Percentiles rank a stretch among this genome's conserved stretches.
Conservation (phyloP, 1,140 invertebrate species). For the Zaprionus kolodkinae region DNA sequence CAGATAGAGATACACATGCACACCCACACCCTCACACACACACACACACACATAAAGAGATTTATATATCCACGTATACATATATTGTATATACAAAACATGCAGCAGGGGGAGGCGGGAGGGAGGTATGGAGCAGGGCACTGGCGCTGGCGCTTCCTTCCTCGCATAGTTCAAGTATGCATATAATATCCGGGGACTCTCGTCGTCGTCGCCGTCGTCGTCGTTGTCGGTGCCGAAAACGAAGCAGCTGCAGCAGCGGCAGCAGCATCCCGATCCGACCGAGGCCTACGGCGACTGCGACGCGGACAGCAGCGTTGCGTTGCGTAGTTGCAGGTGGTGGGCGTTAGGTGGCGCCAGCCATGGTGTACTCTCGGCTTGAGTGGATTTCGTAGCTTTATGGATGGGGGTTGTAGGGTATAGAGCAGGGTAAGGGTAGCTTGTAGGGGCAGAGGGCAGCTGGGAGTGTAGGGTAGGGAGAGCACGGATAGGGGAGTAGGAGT, state of each 20-base stretch:
- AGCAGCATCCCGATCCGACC: conserved; percentile 37
- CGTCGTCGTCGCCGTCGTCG: conserved; percentile 33
- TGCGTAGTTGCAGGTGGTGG: conserved; percentile 35
- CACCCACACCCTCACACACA: conserved; percentile 8
- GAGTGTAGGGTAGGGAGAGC: not conserved
- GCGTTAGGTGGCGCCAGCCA: not conserved
- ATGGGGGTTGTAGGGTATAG: not conserved
- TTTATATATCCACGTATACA: conserved; percentile 58
- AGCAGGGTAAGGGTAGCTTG: no score
- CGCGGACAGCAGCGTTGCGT: conserved; percentile 53
- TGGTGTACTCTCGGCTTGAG: conserved; percentile 52
- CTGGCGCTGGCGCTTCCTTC: conserved; percentile 61
- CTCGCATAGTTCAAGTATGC: conserved; percentile 81
- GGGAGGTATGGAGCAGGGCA: not conserved
- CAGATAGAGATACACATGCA: conserved; percentile 49
- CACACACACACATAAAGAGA: conserved; percentile 7
- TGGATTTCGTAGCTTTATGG: conserved; percentile 50
- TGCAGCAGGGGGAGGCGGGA: conserved; percentile 16
- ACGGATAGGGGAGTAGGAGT: not conserved
- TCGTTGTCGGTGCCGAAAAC: conserved; percentile 69
- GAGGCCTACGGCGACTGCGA: conserved; percentile 51
- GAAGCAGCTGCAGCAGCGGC: conserved; percentile 48
- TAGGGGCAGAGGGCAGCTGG: no score
- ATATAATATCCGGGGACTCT: conserved; percentile 77
- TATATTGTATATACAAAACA: conserved; percentile 81